Evolutionary conservation across 2,888 invertebrate species (phyloP), one percentile per base, ranked within the genome.

Genomic region (Drepanosiphum platanoidis): DNA sequence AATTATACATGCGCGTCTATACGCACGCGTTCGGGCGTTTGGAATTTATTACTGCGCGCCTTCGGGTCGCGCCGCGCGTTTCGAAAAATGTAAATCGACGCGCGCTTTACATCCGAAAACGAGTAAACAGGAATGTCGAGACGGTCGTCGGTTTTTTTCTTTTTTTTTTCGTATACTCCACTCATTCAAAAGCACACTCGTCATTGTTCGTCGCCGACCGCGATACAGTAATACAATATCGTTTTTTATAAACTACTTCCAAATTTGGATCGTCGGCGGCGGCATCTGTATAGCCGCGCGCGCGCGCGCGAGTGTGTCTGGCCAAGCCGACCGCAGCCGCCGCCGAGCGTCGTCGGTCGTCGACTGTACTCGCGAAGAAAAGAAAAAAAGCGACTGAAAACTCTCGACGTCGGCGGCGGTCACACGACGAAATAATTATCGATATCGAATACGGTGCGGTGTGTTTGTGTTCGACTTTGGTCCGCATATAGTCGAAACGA

Each of bases 251-350:
- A 36, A 81, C 80, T 36, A 71, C 58, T 81, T 70, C 80, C 80
- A 36, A 81, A 81, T 71, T 81, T 71, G 80, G 80, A 70, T 27
- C 70, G 70, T 81, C 80, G 80, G 52, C 22, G 61, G n/a, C 9
- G 27, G 4, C 39, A 27, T 15, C 52, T 58, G 22, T 61, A n/a
- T 4, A 61, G 27, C n/a, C 32, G 39, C 39, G 39, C n/a, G n/a
- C n/a, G n/a, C n/a, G 66, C 66, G 30, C 39, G 36, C 22, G 22
- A 64, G 42, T 22, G 30, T 22, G 78, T 78, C 79, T 68, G 46
- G 32, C 5, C 46, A 42, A 9, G 68, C 68, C 42, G 68, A 46
- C 34, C 22, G 9, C 32, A n/a, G 32, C 22, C 66, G 18, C 34
- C 68, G 27, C 52, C 46, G 27, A 34, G 42, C 27, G 22, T 11